Conservation (phyloP, 2,113 vertebrate genomes). For the Steatornis caripensis region DNA sequence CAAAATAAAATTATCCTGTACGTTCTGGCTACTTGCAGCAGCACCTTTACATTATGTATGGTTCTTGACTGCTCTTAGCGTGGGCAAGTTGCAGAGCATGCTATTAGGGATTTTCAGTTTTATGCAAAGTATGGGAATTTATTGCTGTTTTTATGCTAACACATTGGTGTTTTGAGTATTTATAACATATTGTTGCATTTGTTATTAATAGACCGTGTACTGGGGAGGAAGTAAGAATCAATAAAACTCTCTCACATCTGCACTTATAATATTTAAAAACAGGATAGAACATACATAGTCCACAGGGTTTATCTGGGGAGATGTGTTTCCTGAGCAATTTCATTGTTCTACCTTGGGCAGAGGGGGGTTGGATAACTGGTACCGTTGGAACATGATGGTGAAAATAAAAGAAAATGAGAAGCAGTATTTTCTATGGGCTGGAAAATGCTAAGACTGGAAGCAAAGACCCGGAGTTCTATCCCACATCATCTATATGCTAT, state of each 20-base stretch:
- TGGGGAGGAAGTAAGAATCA: slow-evolving; percentile 1
- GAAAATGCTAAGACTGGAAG: not conserved
- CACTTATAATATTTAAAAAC: slow-evolving; percentile 46
- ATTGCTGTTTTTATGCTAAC: slow-evolving; percentile 34
- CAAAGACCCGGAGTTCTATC: not conserved
- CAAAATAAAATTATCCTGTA: not conserved
- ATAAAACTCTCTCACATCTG: slow-evolving; percentile 14
- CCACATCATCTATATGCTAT: not conserved
- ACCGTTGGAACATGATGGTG: not conserved
- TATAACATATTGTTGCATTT: slow-evolving; percentile 39
- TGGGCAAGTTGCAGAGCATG: not conserved
- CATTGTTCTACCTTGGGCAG: not conserved
- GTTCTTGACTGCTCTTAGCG: not conserved
- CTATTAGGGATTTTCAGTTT: slow-evolving; percentile 27
- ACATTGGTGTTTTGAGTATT: slow-evolving; percentile 13
- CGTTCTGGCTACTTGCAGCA: not conserved
- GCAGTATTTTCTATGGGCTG: not conserved
- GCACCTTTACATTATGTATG: not conserved
- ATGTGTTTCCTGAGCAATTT: not conserved
- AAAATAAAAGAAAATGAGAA: not conserved
- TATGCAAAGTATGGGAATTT: not conserved
- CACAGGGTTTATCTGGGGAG: not conserved
- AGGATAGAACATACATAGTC: not conserved
- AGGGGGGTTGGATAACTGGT: not conserved
- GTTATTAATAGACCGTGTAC: slow-evolving; percentile 34